A percentile compares a stretch with the other conserved stretches of the same genome.
These are phyloP conservation scores for Pungitius pungitius DNA, from an alignment of 2,113 vertebrate species.

Conservation along the genomic window DNA sequence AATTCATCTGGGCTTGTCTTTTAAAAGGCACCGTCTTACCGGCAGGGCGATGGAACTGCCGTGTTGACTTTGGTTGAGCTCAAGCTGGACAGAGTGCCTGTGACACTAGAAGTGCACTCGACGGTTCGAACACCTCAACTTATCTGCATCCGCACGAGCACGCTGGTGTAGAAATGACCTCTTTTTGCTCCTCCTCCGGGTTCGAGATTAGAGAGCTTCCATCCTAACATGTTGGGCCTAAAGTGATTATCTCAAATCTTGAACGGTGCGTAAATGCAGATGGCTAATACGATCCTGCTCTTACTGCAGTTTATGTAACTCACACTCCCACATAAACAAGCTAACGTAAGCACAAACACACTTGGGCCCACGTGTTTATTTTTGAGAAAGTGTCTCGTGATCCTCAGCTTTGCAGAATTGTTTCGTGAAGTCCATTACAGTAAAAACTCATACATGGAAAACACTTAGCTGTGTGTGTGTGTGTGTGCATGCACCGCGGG, in stretches of 20 bases:
- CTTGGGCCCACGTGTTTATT: conserved; percentile 42
- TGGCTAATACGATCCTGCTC: conserved; percentile 54
- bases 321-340: conserved; percentile 53
- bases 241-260: conserved; percentile 74
- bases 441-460: conserved; percentile 54
- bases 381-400: conserved; percentile 48
- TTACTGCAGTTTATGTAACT: conserved; percentile 62
- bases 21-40: conserved; percentile 21
- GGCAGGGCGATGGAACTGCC: not conserved
- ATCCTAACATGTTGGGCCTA: conserved; percentile 67
- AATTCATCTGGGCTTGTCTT: conserved; percentile 19
- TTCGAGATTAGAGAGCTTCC: conserved; percentile 66
- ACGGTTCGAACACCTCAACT: conserved; percentile 18
- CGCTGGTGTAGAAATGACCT: conserved; percentile 44
- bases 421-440: conserved; percentile 59
- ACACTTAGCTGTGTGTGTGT: conserved; percentile 44
- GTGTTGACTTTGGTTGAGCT: conserved; percentile 19
- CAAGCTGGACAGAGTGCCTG: not conserved
- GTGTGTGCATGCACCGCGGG: conserved; percentile 29
- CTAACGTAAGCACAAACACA: conserved; percentile 41
- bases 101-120: not conserved
- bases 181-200: conserved; percentile 55
- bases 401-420: conserved; percentile 42
- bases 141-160: conserved; percentile 13
- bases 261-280: conserved; percentile 67